Conservation (phyloP, 2,113 vertebrate genomes). For the Phalacrocorax pelagicus region DNA sequence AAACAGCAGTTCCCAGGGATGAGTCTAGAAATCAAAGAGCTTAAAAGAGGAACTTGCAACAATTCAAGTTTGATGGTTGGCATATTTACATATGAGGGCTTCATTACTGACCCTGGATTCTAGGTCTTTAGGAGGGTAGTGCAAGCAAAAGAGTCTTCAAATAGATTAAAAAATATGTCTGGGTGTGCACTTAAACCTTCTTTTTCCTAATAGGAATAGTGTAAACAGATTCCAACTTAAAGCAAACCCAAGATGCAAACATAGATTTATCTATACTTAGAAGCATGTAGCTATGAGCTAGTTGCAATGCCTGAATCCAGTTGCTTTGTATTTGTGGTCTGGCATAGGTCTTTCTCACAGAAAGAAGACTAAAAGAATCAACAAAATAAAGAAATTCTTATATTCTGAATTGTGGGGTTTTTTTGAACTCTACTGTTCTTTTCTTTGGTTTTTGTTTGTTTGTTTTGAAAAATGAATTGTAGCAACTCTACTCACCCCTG, state of each 20-base stretch:
- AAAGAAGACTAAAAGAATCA: neutral
- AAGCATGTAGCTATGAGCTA: neutral
- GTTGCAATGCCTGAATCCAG: neutral
- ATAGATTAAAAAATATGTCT: neutral
- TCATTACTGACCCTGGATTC: neutral
- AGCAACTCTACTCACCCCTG: slow-evolving; percentile 44
- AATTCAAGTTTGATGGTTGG: neutral
- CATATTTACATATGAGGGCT: neutral
- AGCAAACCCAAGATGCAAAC: neutral
- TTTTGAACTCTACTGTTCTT: neutral
- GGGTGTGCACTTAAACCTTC: neutral
- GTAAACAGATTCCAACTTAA: neutral
- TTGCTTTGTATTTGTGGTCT: neutral
- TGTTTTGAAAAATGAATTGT: neutral
- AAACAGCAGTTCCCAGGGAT: neutral
- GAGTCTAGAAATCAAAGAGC: neutral
- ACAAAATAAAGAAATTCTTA: neutral
- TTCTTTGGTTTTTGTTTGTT: neutral
- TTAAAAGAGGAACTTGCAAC: neutral
- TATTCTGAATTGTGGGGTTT: rapidly evolving
- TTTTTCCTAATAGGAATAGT: neutral
- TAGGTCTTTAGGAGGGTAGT: neutral
- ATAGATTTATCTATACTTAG: neutral
- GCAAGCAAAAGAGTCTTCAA: neutral
- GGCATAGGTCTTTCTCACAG: neutral